Evolutionary conservation across 1,140 invertebrate genomes (phyloP).

Genomic region (Eciton burchellii): DNA sequence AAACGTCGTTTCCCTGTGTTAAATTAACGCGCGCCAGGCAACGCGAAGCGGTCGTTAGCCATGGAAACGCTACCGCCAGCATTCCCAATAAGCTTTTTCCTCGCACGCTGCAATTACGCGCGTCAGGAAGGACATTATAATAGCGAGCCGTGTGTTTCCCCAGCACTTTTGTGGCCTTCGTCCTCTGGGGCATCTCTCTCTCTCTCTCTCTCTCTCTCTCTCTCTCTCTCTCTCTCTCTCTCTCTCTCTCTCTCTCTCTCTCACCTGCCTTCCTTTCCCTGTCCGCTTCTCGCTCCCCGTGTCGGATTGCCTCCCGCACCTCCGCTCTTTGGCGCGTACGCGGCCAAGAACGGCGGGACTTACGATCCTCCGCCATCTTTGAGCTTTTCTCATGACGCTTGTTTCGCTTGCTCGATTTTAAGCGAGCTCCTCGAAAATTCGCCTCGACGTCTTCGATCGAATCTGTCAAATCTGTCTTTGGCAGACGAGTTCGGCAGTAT

Average conservation of each 20-base stretch:
- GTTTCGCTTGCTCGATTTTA: background rate
- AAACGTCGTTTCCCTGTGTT: background rate
- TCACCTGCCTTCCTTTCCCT: too few species aligned
- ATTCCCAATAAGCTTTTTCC: constrained; percentile 9
- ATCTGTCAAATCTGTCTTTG: too few species aligned
- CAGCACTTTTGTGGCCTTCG: constrained; percentile 21
- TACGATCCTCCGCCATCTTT: constrained; percentile 53
- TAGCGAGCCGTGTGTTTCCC: background rate
- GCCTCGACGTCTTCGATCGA: too few species aligned
- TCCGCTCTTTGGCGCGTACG: background rate
- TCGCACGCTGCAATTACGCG: background rate
- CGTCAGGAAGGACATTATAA: constrained; percentile 9
- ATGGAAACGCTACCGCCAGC: background rate
- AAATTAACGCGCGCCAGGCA: background rate
- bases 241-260: too few species aligned
- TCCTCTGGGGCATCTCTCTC: background rate
- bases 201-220: background rate
- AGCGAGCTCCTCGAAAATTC: too few species aligned
- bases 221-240: background rate
- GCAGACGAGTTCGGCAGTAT: background rate
- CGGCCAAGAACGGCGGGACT: constrained; percentile 47
- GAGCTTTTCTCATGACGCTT: constrained; percentile 30
- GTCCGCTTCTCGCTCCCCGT: too few species aligned
- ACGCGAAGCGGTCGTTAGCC: background rate
- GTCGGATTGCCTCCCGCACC: constrained; percentile 6